Evolutionary conservation across 2,888 invertebrate genomes (phyloP), one percentile per base, ranked within the genome.

Genomic region (Pammene fasciana): DNA sequence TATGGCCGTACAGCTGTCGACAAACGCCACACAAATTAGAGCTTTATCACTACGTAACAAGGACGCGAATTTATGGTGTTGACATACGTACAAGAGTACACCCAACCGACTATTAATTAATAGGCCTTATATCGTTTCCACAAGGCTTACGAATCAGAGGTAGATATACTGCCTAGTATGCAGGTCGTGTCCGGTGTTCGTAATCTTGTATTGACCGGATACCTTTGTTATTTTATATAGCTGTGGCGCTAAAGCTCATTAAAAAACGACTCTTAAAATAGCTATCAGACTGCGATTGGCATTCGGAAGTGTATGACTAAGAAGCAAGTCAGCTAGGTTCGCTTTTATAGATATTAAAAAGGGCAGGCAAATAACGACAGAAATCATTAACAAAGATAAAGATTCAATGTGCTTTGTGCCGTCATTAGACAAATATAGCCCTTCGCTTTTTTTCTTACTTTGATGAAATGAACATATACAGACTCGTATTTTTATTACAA

Each of bases 131-230:
- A 4, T 50, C 18, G 18, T 18, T 11, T n/a, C 50, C 18, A 50
- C 18, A 50, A 18, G 18, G 50, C 10, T 3, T 11, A 50, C 50
- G 50, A 7, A 43, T 43, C 13, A 10, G 4, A 43, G 43, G 11
- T 43, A 10, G 41, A n/a, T n/a, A 9, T 43, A 5, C 11, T 60
- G 36, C 61, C 50, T 60, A 71, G 67, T 79, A 83, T 81, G 78
- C 82, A 57, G 43, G 56, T 71, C 75, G 73, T 76, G 79, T 74
- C 59, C 67, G 75, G 76, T 72, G 76, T 78, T 75, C 77, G 76
- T 83, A 80, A 82, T 80, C 78, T 72, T 73, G 68, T 75, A 77
- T 78, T 73, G 75, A 77, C 75, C 76, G 77, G 76, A 77, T 76
- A 75, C 68, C 62, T 68, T 68, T 57, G 64, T 68, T 67, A 50